Evolutionary conservation across 2,888 invertebrate genomes (phyloP).

Genomic region (Aspidiotus destructor): DNA sequence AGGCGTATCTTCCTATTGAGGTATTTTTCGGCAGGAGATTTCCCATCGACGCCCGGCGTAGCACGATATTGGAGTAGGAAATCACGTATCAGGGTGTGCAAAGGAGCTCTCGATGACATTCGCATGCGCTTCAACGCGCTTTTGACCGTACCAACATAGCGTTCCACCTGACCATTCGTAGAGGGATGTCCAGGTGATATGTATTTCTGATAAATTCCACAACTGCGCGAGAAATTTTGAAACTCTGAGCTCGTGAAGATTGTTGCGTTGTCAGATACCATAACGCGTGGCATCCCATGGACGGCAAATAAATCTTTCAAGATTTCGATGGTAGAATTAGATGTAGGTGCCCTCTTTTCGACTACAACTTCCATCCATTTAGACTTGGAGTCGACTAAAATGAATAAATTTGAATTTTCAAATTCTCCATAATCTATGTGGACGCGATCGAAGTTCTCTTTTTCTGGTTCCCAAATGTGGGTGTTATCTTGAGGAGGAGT

Average conservation of each 20-base stretch:
- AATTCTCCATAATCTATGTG: constrained; percentile 29
- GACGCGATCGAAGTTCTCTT: constrained; percentile 8
- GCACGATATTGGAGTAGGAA: background rate
- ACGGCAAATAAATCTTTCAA: background rate
- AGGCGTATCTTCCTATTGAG: background rate
- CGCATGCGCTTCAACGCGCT: constrained; percentile 13
- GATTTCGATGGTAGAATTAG: background rate
- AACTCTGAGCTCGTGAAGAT: constrained; percentile 33
- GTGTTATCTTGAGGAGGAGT: constrained; percentile 30
- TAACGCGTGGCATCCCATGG: background rate
- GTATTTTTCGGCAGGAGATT: constrained; percentile 8
- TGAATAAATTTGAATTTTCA: constrained; percentile 24
- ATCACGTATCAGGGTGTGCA: background rate
- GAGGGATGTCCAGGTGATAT: constrained; percentile 34
- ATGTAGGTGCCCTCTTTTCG: background rate
- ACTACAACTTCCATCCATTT: constrained; percentile 13
- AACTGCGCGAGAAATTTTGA: constrained; percentile 34
- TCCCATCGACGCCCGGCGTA: background rate
- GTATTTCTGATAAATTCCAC: constrained; percentile 35
- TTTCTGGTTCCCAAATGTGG: background rate
- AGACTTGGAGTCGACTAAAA: constrained; percentile 9
- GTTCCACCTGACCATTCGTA: constrained; percentile 35
- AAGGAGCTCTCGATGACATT: background rate
- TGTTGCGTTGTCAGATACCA: constrained; percentile 27
- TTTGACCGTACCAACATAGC: constrained; percentile 35